Conservation (phyloP, 1,140 invertebrate genomes). For the Anadara kagoshimensis region DNA sequence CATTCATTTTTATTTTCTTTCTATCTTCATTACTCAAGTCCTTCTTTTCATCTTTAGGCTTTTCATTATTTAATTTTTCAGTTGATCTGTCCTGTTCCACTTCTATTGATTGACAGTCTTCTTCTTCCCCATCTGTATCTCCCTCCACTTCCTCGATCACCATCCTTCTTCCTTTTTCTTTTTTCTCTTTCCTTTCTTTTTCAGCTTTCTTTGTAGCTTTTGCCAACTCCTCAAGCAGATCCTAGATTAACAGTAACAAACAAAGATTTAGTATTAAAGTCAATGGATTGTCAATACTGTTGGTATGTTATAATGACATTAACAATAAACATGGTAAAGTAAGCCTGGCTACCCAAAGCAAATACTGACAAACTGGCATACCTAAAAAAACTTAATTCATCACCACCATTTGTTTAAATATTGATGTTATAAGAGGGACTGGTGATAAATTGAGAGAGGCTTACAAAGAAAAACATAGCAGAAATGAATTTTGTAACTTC, state of each 20-base stretch:
- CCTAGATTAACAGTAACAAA: conserved; percentile 35
- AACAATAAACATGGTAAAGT: neutral
- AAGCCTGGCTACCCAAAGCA: too few species aligned
- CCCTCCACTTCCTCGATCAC: conserved; percentile 68
- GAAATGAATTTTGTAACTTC: too few species aligned
- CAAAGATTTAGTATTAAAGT: neutral
- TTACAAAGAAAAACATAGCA: too few species aligned
- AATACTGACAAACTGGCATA: too few species aligned
- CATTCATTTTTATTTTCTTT: too few species aligned
- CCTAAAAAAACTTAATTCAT: too few species aligned
- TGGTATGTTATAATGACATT: too few species aligned
- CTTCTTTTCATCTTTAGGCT: neutral
- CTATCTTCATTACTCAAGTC: neutral
- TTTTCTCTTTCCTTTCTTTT: conserved; percentile 51
- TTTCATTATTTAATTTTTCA: neutral
- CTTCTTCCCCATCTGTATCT: conserved; percentile 38
- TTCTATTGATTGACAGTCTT: neutral
- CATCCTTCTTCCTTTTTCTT: conserved; percentile 65
- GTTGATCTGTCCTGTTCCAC: conserved; percentile 5
- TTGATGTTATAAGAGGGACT: too few species aligned
- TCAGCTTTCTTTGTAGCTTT: conserved; percentile 47
- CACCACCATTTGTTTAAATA: too few species aligned
- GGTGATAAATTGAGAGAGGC: too few species aligned
- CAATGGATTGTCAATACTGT: neutral
- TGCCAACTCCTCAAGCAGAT: conserved; percentile 50